Evolutionary conservation across 2,797 vertebrate species (phyloP).

Genomic region (Fratercula arctica): DNA sequence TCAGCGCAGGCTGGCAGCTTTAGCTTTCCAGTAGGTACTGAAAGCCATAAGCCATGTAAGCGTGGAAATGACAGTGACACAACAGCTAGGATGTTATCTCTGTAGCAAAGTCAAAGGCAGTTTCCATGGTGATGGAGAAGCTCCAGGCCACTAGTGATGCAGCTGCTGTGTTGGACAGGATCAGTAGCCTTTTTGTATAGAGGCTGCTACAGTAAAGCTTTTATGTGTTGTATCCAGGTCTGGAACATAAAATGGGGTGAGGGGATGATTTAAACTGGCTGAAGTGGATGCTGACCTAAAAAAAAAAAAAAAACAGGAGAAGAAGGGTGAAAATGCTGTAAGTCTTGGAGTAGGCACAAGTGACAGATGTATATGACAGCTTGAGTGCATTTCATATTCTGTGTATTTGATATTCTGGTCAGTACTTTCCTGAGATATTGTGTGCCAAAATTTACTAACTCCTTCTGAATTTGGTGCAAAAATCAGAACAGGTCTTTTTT

Average conservation of each 20-base stretch:
- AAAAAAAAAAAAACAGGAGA: neutral
- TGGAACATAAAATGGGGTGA: neutral
- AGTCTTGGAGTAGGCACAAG: neutral
- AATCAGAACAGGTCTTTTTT: neutral
- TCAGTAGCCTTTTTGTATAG: neutral
- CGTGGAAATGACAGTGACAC: neutral
- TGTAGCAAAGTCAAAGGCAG: neutral
- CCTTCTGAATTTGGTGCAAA: neutral
- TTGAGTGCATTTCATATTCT: neutral
- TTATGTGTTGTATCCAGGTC: neutral
- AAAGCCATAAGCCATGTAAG: neutral
- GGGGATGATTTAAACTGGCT: neutral
- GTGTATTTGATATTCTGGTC: neutral
- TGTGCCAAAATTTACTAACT: rapidly evolving
- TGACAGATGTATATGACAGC: neutral
- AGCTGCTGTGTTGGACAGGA: slow-evolving; percentile 14
- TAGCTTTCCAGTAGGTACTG: neutral
- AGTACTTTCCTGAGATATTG: neutral
- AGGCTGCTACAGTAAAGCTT: neutral
- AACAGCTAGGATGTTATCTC: neutral
- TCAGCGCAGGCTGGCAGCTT: neutral
- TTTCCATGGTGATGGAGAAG: slow-evolving; percentile 37
- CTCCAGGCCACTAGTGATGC: neutral
- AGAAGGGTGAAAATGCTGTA: neutral
- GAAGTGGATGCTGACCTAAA: neutral